These are phyloP conservation scores for Propithecus deckenii DNA, from an alignment of 2,797 vertebrate species.

Conservation along the genomic window DNA sequence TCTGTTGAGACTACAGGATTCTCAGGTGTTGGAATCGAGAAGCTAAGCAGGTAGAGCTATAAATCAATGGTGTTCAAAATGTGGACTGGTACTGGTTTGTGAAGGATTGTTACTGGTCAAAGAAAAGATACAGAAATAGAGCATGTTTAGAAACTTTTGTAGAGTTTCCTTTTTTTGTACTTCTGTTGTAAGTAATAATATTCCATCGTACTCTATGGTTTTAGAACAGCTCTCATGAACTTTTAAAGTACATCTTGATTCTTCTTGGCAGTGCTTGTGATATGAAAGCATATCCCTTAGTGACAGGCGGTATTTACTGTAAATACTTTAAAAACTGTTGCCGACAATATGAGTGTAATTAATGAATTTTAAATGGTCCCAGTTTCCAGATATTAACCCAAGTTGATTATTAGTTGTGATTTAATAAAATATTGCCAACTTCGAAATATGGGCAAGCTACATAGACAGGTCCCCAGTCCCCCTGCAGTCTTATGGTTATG, in stretches of 20 bases:
- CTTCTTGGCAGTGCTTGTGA: background rate
- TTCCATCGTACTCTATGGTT: background rate
- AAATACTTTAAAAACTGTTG: conserved; percentile 36
- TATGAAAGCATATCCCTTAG: background rate
- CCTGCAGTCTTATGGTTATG: background rate
- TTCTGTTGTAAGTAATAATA: background rate
- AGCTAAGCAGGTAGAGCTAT: background rate
- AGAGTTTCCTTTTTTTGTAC: background rate
- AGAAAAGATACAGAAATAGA: background rate
- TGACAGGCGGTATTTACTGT: conserved; percentile 39
- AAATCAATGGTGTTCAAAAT: background rate
- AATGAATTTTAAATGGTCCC: background rate
- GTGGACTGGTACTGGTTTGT: too few species aligned
- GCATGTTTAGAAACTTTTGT: background rate
- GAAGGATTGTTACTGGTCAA: background rate
- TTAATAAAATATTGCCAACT: conserved; percentile 36
- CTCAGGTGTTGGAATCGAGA: background rate
- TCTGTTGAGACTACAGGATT: background rate
- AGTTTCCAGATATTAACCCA: conserved; percentile 12
- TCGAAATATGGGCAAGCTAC: background rate
- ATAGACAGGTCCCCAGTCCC: accelerated
- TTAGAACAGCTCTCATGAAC: background rate
- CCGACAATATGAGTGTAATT: conserved; percentile 34
- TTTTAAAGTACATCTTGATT: background rate
- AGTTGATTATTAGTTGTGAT: background rate